Conservation (phyloP, 2,888 invertebrate genomes). For the Pammene fasciana region DNA sequence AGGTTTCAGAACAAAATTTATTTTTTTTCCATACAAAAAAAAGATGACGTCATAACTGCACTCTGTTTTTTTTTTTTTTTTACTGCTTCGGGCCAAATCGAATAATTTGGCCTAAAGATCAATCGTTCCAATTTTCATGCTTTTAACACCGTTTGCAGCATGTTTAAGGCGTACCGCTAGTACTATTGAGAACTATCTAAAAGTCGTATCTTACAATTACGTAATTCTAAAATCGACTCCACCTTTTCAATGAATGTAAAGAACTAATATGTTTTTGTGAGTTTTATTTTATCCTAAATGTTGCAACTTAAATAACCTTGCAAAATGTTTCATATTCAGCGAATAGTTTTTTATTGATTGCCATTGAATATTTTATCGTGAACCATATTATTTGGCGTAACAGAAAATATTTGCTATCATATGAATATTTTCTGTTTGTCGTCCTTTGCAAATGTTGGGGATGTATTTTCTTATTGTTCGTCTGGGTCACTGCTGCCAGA, state of each 20-base stretch:
- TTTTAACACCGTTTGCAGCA: too few relatives aligned
- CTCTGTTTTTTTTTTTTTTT: too few relatives aligned
- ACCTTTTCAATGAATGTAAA: background rate
- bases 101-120: too few relatives aligned
- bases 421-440: conserved; percentile 39
- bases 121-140: too few relatives aligned
- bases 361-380: conserved; percentile 33
- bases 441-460: conserved; percentile 25
- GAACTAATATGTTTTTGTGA: background rate
- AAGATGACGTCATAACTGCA: too few relatives aligned
- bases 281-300: conserved; percentile 9
- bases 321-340: conserved; percentile 8
- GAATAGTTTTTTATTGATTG: conserved; percentile 16
- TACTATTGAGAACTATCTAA: background rate
- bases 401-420: conserved; percentile 34
- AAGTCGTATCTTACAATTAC: background rate
- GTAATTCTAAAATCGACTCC: background rate
- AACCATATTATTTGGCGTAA: conserved; percentile 22
- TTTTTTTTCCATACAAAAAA: too few relatives aligned
- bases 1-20: too few relatives aligned
- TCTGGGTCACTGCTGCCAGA: conserved; percentile 19
- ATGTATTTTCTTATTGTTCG: conserved; percentile 35
- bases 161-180: too few relatives aligned
- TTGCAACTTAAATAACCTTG: conserved; percentile 19
- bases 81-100: too few relatives aligned